Conservation (phyloP, 2,797 vertebrate genomes). For the Ptychobarbus kaznakovi region DNA sequence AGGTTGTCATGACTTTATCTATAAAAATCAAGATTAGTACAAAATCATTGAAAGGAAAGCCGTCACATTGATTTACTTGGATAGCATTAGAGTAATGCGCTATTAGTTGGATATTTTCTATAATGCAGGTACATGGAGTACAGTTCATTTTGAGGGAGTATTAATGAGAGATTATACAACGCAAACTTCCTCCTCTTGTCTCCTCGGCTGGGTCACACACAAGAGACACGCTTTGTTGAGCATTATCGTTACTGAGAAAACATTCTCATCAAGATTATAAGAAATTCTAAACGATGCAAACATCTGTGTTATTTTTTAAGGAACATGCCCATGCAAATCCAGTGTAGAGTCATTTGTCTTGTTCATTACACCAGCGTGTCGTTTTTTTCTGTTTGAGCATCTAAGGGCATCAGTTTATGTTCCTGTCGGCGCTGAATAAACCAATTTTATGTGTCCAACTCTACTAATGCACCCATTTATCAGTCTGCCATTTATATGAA, state of each 20-base stretch:
- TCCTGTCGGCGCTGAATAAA: slow-evolving; percentile 35
- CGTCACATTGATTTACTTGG: not conserved
- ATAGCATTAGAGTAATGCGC: slow-evolving; percentile 5
- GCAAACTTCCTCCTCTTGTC: not conserved
- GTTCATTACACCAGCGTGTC: not conserved
- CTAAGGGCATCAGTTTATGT: slow-evolving; percentile 25
- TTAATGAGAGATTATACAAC: not conserved
- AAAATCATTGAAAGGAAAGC: not conserved
- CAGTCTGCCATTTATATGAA: slow-evolving; percentile 39
- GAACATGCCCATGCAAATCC: not conserved
- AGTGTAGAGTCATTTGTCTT: not conserved
- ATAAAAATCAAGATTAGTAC: slow-evolving; percentile 11
- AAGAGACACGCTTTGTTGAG: not conserved
- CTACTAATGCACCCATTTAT: slow-evolving; percentile 45
- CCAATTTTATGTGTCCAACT: slow-evolving; percentile 41
- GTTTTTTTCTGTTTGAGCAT: slow-evolving; percentile 4
- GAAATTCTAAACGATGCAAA: not conserved
- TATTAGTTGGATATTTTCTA: not conserved
- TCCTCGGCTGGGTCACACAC: not conserved
- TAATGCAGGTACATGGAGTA: not conserved
- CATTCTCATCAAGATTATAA: not conserved
- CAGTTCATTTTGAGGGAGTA: not conserved
- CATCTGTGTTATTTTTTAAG: not conserved
- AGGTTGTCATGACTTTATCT: slow-evolving; percentile 8
- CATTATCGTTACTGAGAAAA: not conserved